These are phyloP conservation scores for Drosophila pruinosa DNA, from an alignment of 1,140 invertebrate genomes.

Conservation along the genomic window DNA sequence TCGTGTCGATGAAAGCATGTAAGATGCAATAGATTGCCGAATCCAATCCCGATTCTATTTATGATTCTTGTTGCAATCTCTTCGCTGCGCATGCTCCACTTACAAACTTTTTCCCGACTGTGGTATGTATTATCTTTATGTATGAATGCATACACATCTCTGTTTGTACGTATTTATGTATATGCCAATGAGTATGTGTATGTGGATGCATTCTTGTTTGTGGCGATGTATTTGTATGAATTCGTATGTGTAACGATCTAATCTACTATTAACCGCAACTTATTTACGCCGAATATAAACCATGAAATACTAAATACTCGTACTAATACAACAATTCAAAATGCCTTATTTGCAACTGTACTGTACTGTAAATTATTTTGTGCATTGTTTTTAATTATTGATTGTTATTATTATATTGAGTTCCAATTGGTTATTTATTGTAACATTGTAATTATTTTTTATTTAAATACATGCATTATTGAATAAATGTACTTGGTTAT, in stretches of 20 bases:
- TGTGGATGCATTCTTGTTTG: too few relatives aligned
- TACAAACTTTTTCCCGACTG: slow-evolving; percentile 8
- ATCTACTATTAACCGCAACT: slow-evolving; percentile 7
- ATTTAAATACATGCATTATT: slow-evolving; percentile 7
- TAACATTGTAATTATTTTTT: slow-evolving; percentile 11
- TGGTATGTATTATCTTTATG: slow-evolving; percentile 44
- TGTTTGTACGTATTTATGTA: slow-evolving; percentile 59
- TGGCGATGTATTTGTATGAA: slow-evolving; percentile 18
- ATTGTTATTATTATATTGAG: background rate
- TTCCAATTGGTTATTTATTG: slow-evolving; percentile 15
- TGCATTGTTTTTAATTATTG: slow-evolving; percentile 5
- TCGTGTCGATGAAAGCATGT: background rate
- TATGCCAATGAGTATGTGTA: slow-evolving; percentile 39
- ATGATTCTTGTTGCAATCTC: slow-evolving; percentile 7
- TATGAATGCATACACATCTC: slow-evolving; percentile 47
- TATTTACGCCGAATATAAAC: background rate
- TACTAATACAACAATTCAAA: slow-evolving; percentile 17
- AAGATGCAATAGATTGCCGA: slow-evolving; percentile 12
- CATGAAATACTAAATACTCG: slow-evolving; percentile 17
- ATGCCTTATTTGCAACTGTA: slow-evolving; percentile 20
- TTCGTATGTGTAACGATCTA: slow-evolving; percentile 14
- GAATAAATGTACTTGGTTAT: slow-evolving; percentile 4
- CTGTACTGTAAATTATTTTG: slow-evolving; percentile 31
- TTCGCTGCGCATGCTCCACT: slow-evolving; percentile 5
- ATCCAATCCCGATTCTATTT: background rate